Conservation (phyloP, 2,888 invertebrate species). For the Drosophila borborema region DNA sequence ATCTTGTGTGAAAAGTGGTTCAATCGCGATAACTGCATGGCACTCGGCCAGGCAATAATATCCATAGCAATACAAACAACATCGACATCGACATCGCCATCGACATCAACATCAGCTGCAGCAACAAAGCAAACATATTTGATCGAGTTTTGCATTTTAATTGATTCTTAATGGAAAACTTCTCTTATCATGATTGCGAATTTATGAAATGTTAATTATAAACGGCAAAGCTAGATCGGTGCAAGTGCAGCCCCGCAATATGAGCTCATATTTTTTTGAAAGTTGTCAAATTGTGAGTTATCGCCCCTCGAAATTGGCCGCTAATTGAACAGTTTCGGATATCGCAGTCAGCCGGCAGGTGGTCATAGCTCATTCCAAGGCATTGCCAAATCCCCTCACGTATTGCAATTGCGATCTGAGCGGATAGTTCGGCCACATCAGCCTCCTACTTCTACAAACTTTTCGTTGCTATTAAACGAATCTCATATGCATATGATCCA, state of each 20-base stretch:
- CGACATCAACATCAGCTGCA: conserved; percentile 2
- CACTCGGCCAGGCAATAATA: conserved; percentile 32
- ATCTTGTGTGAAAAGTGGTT: conserved; percentile 78
- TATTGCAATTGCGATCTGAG: conserved; percentile 32
- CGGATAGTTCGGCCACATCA: conserved; percentile 16
- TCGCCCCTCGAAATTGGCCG: conserved; percentile 43
- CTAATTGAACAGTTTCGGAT: conserved; percentile 62
- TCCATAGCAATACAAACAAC: conserved; percentile 8
- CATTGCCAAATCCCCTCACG: conserved; percentile 28
- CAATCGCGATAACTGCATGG: conserved; percentile 77
- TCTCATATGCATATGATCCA: too few relatives aligned
- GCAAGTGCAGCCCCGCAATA: conserved; percentile 54
- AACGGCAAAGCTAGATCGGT: conserved; percentile 41
- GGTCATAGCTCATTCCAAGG: conserved; percentile 27
- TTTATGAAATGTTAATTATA: conserved; percentile 82
- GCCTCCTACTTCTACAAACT: neutral
- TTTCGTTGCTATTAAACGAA: neutral
- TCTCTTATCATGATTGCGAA: conserved; percentile 74
- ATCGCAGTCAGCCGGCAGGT: conserved; percentile 60
- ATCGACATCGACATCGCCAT: neutral
- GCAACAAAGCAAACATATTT: conserved; percentile 25
- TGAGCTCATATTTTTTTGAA: conserved; percentile 69
- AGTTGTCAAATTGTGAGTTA: conserved; percentile 72
- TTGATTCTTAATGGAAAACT: conserved; percentile 81
- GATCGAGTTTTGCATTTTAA: conserved; percentile 72